These are phyloP conservation scores for Mus spicilegus DNA, from an alignment of 2,113 vertebrate genomes.

Conservation along the genomic window DNA sequence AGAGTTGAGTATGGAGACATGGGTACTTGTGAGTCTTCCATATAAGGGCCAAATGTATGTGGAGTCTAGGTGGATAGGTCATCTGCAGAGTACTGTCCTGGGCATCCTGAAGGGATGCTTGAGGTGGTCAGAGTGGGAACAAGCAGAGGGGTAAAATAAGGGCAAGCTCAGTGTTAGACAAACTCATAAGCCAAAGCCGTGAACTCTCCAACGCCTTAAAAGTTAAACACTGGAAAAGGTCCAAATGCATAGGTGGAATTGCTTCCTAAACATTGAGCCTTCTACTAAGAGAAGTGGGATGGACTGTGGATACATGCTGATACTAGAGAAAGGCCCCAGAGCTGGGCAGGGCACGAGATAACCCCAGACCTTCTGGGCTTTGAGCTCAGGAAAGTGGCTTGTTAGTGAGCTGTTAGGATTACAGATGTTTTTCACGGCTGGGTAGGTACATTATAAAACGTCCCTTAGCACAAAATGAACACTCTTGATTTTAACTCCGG, in stretches of 20 bases:
- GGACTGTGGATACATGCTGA: neutral
- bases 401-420: neutral
- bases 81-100: neutral
- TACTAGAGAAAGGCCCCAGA: neutral
- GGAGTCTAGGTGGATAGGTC: neutral
- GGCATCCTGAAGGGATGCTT: neutral
- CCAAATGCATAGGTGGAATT: neutral
- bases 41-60: neutral
- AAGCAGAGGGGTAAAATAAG: neutral
- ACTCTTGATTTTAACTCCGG: neutral
- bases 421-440: neutral
- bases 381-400: neutral
- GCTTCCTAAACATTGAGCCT: neutral
- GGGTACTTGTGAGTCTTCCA: neutral
- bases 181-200: neutral
- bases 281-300: conserved; percentile 8
- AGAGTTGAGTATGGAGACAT: neutral
- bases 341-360: neutral
- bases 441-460: neutral
- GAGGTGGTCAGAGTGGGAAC: too few species aligned
- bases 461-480: neutral
- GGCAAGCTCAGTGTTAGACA: neutral
- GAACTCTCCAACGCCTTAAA: neutral
- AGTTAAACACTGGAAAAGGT: neutral
- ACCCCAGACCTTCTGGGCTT: neutral